phyloP scores from a whole-genome alignment of 2,888 invertebrate genomes.

The Aphodius granarius region DNA sequence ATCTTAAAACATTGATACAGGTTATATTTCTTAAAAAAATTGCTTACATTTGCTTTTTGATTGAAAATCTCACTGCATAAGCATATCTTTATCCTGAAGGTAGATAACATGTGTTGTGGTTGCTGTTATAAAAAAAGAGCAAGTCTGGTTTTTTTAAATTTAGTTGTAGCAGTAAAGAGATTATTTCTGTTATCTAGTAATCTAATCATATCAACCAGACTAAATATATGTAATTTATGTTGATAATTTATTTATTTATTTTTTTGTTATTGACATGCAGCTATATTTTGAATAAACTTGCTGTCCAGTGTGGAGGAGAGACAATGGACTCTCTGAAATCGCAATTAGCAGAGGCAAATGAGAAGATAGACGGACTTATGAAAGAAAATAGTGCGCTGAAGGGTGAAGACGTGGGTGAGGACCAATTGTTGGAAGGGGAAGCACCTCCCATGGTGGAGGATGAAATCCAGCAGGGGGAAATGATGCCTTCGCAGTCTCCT shows the following conservation, averaged over 20 bases:
- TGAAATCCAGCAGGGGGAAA: neutral
- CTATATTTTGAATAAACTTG: slow-evolving; percentile 58
- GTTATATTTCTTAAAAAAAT: neutral
- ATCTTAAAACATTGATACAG: slow-evolving; percentile 42
- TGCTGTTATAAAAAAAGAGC: neutral
- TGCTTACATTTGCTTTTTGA: neutral
- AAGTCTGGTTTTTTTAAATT: neutral
- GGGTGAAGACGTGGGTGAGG: slow-evolving; percentile 19
- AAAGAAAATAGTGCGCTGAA: slow-evolving; percentile 55
- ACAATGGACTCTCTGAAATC: slow-evolving; percentile 45
- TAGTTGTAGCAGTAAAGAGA: too few relatives aligned
- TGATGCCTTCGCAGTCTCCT: neutral
- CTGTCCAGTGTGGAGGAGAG: slow-evolving; percentile 51
- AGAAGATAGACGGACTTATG: slow-evolving; percentile 64
- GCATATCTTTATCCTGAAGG: neutral
- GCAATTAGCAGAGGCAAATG: slow-evolving; percentile 62
- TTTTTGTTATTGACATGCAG: too few relatives aligned
- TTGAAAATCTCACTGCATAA: neutral
- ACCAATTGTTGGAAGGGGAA: slow-evolving; percentile 14
- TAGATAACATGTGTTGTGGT: slow-evolving; percentile 2
- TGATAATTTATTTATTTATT: too few relatives aligned
- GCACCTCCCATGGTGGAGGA: slow-evolving; percentile 23
- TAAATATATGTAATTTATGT: too few relatives aligned
- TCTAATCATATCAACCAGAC: too few relatives aligned
- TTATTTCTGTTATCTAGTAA: too few relatives aligned